Percentiles rank a stretch among this genome's conserved stretches.
Conservation (phyloP, 2,888 invertebrate species). For the Autographa gamma region DNA sequence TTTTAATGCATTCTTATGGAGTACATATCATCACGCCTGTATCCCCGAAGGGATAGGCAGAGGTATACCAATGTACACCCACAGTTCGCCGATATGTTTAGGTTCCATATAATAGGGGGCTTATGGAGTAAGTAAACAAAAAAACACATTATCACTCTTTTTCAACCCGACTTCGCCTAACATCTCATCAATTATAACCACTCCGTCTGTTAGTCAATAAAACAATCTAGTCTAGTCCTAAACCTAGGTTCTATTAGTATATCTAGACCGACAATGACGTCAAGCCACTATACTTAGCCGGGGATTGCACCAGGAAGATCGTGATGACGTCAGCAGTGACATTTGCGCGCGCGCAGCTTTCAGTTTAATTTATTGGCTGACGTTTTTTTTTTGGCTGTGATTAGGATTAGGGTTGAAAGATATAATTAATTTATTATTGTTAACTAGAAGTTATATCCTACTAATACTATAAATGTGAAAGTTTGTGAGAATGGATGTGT, state of each 20-base stretch:
- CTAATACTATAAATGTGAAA: too few relatives aligned
- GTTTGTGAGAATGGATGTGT: too few relatives aligned
- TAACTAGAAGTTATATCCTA: too few relatives aligned
- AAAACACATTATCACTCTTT: too few relatives aligned
- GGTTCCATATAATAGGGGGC: too few relatives aligned
- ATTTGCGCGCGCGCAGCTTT: constrained; percentile 41
- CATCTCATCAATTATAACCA: neutral
- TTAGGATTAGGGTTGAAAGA: neutral
- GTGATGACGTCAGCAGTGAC: constrained; percentile 53
- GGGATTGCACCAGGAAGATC: constrained; percentile 60
- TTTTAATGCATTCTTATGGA: too few relatives aligned
- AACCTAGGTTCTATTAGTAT: constrained; percentile 43
- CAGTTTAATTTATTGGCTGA: constrained; percentile 42
- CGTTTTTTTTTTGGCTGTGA: constrained; percentile 6
- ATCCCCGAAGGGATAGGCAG: too few relatives aligned
- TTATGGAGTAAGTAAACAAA: too few relatives aligned
- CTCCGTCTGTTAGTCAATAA: constrained; percentile 14
- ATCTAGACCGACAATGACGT: constrained; percentile 56
- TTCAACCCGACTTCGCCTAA: too few relatives aligned
- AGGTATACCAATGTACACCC: too few relatives aligned
- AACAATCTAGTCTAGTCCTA: constrained; percentile 26
- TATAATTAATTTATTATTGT: neutral
- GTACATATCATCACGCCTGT: too few relatives aligned
- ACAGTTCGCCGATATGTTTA: too few relatives aligned
- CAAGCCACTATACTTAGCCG: constrained; percentile 53